A percentile compares a stretch with the other conserved stretches of the same genome.
Conservation (phyloP, 1,140 invertebrate genomes). For the Cotesia glomerata region DNA sequence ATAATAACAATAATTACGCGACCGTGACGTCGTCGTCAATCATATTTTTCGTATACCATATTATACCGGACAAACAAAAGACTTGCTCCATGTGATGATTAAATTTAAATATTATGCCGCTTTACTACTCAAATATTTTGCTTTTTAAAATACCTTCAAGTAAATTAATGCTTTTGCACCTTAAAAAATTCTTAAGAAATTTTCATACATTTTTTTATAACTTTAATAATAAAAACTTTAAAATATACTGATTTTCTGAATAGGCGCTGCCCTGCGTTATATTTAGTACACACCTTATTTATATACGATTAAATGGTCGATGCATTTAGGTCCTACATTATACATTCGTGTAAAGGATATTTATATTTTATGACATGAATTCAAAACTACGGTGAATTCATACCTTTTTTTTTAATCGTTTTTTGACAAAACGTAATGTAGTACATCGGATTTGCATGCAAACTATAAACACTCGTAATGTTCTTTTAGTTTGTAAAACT, state of each 20-base stretch:
- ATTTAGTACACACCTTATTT: too few species aligned
- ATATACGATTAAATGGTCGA: too few species aligned
- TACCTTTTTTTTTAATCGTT: not conserved
- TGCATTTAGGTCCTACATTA: too few species aligned
- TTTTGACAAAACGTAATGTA: not conserved
- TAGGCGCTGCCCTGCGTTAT: too few species aligned
- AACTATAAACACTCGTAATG: not conserved
- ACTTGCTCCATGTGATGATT: not conserved
- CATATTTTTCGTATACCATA: constrained; percentile 24
- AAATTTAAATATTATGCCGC: constrained; percentile 6
- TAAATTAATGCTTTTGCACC: too few species aligned
- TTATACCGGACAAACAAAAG: not conserved
- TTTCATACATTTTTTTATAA: too few species aligned
- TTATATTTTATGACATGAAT: too few species aligned
- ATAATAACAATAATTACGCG: constrained; percentile 29
- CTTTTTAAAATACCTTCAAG: not conserved
- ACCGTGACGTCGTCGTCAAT: constrained; percentile 21
- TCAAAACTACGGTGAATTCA: not conserved
- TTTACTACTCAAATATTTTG: not conserved
- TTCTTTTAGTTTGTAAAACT: not conserved
- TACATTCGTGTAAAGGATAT: too few species aligned
- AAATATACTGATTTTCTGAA: too few species aligned
- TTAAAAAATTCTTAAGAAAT: too few species aligned
- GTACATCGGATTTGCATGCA: not conserved
- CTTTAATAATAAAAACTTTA: too few species aligned